Evolutionary conservation across 2,113 vertebrate species (phyloP).

Genomic region (Andinoacara biseriatus): DNA sequence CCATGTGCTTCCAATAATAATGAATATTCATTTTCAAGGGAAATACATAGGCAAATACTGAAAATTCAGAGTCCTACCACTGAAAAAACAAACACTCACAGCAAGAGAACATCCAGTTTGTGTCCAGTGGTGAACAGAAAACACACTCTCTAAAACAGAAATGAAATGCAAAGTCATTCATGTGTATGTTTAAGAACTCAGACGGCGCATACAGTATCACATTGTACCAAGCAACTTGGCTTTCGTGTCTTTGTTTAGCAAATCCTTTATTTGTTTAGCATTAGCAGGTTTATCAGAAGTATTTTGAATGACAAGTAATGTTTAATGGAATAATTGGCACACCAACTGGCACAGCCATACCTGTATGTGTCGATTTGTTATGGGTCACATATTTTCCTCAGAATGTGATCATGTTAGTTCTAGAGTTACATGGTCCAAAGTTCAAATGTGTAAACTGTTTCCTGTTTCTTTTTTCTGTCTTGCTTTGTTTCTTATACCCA

Average conservation of each 20-base stretch:
- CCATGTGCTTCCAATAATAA: constrained; percentile 44
- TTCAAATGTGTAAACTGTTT: too few species aligned
- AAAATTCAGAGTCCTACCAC: background rate
- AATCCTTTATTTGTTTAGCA: background rate
- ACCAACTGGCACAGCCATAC: too few species aligned
- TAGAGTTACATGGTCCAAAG: too few species aligned
- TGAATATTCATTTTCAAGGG: constrained; percentile 38
- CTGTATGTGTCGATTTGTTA: background rate
- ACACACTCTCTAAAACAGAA: background rate
- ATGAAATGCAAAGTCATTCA: background rate
- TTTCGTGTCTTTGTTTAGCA: background rate
- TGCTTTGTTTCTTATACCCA: too few species aligned
- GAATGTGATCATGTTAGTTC: background rate
- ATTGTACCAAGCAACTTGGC: background rate
- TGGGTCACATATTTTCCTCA: background rate
- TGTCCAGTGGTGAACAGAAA: background rate
- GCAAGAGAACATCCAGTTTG: background rate
- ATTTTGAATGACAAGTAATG: background rate
- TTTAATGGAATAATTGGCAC: background rate
- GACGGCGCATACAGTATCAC: background rate
- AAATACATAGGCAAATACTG: constrained; percentile 61
- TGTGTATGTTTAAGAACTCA: background rate
- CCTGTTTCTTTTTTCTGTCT: too few species aligned
- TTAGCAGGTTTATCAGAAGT: background rate
- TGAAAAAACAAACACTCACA: background rate